Conservation (phyloP, 1,140 invertebrate genomes). For the Aricia agestis region DNA sequence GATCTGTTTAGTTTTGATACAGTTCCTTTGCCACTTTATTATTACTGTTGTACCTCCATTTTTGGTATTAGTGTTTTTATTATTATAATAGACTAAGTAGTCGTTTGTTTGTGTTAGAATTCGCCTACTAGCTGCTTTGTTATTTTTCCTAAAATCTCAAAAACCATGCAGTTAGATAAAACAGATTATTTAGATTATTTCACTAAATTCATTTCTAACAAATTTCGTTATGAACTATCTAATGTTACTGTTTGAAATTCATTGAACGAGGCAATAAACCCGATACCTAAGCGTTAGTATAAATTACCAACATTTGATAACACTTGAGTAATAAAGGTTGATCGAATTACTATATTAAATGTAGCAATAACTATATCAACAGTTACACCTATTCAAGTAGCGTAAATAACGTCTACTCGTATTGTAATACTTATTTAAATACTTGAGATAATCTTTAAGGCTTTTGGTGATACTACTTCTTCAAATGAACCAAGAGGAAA, state of each 20-base stretch:
- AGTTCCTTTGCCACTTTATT: conserved; percentile 11
- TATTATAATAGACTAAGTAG: neutral
- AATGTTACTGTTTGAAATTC: conserved; percentile 36
- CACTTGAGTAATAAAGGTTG: conserved; percentile 26
- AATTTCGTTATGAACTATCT: conserved; percentile 24
- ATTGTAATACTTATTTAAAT: neutral
- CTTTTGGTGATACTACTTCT: neutral
- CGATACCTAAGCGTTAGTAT: conserved; percentile 53
- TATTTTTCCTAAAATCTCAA: neutral
- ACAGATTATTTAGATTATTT: conserved; percentile 28
- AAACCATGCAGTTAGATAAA: conserved; percentile 21
- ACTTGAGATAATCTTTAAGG: neutral
- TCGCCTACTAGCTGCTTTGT: neutral
- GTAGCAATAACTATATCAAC: neutral
- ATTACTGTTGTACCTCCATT: neutral
- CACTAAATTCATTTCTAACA: conserved; percentile 1
- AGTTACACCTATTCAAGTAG: neutral
- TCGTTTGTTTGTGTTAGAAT: neutral
- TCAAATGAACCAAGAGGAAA: conserved; percentile 19
- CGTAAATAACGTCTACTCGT: neutral
- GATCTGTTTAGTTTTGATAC: conserved; percentile 11
- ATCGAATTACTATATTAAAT: conserved; percentile 1
- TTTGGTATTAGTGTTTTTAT: neutral
- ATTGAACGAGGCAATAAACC: conserved; percentile 38
- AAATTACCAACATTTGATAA: conserved; percentile 46